A percentile compares a stretch with the other conserved stretches of the same genome.
Conservation (phyloP, 37 sponge, comb jelly and placozoan genomes). For the Bolinopsis microptera region DNA sequence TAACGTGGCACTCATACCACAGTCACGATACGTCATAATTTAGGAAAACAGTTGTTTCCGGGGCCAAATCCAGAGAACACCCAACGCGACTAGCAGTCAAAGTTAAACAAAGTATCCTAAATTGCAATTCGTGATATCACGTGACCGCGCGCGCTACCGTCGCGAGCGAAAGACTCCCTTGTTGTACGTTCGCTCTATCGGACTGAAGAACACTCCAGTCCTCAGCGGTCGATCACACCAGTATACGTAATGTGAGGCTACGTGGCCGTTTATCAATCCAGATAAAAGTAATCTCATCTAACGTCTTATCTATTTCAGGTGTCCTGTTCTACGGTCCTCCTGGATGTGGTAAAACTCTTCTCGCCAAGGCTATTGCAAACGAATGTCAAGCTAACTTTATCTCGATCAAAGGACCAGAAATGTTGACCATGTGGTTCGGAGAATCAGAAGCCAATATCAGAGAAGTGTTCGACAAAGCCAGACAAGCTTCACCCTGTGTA, state of each 20-base stretch:
- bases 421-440: conserved; percentile 99
- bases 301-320: conserved; percentile 63
- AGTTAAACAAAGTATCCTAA: neutral
- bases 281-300: too few species aligned
- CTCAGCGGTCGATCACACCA: too few species aligned
- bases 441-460: conserved; percentile 98
- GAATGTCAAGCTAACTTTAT: conserved; percentile 99
- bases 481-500: conserved; percentile 95
- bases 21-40: neutral
- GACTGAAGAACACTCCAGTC: too few species aligned
- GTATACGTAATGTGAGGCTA: too few species aligned
- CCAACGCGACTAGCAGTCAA: neutral
- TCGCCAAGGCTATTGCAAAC: conserved; percentile 99
- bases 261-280: too few species aligned
- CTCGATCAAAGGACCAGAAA: conserved; percentile 99
- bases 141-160: neutral
- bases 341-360: conserved; percentile 99
- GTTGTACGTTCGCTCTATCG: neutral
- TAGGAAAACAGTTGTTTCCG: neutral
- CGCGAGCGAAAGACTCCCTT: neutral
- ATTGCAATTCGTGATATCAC: neutral
- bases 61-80: neutral
- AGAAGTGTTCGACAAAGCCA: conserved; percentile 98
- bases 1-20: neutral
- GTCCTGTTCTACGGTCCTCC: conserved; percentile 99